Percentiles rank a stretch among this genome's conserved stretches.
Conservation (phyloP, 2,888 invertebrate species). For the Schizaphis graminum region DNA sequence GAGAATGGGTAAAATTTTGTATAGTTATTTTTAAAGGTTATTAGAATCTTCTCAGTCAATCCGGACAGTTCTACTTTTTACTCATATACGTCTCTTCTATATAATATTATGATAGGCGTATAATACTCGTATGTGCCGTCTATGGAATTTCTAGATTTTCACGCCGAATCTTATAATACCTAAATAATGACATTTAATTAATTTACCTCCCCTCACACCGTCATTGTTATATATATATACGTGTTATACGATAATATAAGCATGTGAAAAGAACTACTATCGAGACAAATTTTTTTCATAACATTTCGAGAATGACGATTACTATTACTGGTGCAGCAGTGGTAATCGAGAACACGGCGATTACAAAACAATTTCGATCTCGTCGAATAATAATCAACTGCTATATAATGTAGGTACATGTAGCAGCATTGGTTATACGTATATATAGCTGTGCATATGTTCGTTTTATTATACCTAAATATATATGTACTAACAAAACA, state of each 20-base stretch:
- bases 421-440: not conserved
- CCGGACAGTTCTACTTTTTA: not conserved
- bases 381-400: conserved; percentile 20
- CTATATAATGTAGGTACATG: not conserved
- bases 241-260: not conserved
- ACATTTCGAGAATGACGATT: conserved; percentile 16
- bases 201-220: not conserved
- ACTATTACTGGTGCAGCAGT: not conserved
- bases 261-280: not conserved
- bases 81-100: not conserved
- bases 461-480: not conserved
- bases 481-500: not conserved
- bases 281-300: not conserved
- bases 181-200: not conserved
- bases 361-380: conserved; percentile 42
- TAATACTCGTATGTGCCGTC: not conserved
- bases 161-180: not conserved
- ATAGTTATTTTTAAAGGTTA: not conserved
- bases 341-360: not conserved
- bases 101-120: not conserved
- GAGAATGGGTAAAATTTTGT: not conserved
- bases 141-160: not conserved
- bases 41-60: not conserved
- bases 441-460: not conserved
- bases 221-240: not conserved